These are phyloP conservation scores for Nautilus pompilius DNA, from an alignment of 1,140 invertebrate genomes.

Conservation along the genomic window DNA sequence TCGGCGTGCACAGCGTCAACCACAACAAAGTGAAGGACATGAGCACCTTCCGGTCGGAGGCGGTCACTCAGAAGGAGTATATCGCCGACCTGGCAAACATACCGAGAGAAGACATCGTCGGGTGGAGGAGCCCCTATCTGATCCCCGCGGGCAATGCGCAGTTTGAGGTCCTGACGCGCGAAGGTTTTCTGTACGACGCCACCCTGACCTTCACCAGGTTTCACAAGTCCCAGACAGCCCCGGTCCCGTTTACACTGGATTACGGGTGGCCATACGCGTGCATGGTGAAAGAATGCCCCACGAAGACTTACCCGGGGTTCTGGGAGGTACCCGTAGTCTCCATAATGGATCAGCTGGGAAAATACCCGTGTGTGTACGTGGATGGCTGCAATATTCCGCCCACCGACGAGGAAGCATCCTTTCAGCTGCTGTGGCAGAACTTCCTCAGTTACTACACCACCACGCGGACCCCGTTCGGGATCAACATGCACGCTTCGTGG, in stretches of 20 bases:
- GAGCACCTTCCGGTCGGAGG: constrained; percentile 63
- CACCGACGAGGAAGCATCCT: constrained; percentile 24
- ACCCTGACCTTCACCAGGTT: constrained; percentile 28
- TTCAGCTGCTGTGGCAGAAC: constrained; percentile 33
- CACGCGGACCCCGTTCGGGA: constrained; percentile 32
- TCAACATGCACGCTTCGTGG: constrained; percentile 39
- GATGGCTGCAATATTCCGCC: constrained; percentile 25
- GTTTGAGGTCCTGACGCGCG: constrained; percentile 26
- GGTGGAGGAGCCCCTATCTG: constrained; percentile 38
- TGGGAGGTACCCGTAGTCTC: constrained; percentile 42
- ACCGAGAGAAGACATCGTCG: constrained; percentile 24
- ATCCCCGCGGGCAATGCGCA: constrained; percentile 32
- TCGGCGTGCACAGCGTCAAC: constrained; percentile 95
- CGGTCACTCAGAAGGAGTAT: constrained; percentile 23
- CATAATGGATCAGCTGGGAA: constrained; percentile 24
- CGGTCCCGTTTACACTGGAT: constrained; percentile 38
- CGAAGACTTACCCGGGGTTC: constrained; percentile 22
- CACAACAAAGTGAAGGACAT: constrained; percentile 65
- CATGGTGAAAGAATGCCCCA: constrained; percentile 35
- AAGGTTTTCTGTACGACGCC: constrained; percentile 37
- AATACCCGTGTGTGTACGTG: constrained; percentile 32
- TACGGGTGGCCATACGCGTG: constrained; percentile 32
- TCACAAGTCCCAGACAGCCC: constrained; percentile 7
- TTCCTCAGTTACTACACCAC: constrained; percentile 33
- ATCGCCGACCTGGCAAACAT: constrained; percentile 22